Base-by-base conservation (phyloP, 1,140 invertebrate genomes). In the Ditylenchus dipsaci region DNA sequence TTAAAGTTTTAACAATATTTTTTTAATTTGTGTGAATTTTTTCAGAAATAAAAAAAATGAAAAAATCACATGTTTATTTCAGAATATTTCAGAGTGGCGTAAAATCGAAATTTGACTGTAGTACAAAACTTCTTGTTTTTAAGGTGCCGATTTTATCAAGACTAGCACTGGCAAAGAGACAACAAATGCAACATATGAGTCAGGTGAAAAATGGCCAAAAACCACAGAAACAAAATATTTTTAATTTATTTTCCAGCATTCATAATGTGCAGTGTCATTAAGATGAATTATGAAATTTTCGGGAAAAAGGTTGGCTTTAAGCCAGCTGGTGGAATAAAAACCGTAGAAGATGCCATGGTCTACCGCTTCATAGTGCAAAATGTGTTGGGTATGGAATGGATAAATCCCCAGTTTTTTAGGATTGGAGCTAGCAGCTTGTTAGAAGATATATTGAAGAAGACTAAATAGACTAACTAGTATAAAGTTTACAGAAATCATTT, bases 131-230 rank as follows among this genome's bases (percentile, higher is more conserved):
- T 45, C 11, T 11, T 13, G 38, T 53, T 19, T 42, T 67, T 63
- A 38, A 71, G 87, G 94, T 23, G 89, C 92, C 33, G 91, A 98
- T 86, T 98, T 98, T 80, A 97, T 99, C 62, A 99, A 99, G 85
- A 98, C 95, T 29, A 97, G 94, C 0, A 99, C 96, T 1, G 95
- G 95, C 57, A 98, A 98, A 86, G 96, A 98, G 86, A 83, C 87
- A 17, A 88, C 95, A 0, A 98, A 98, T 88, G 95, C 95, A 1
- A 97, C 90, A 11, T 84, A 97, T 47, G 88, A 90, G 42, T 97
- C 0, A 98, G 99, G 95, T 90, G 91, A 63, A 84, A 89, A 78
- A 95, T 94, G 49, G 97, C 99, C 86, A 88, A n/a, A 72, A 88
- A 93, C 61, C 97, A 89, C 33, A 3, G 33, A 38, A 38, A 38